Evolutionary conservation across 2,113 vertebrate species (phyloP), one percentile per base, ranked within the genome.

Genomic region (Nothoprocta perdicaria): DNA sequence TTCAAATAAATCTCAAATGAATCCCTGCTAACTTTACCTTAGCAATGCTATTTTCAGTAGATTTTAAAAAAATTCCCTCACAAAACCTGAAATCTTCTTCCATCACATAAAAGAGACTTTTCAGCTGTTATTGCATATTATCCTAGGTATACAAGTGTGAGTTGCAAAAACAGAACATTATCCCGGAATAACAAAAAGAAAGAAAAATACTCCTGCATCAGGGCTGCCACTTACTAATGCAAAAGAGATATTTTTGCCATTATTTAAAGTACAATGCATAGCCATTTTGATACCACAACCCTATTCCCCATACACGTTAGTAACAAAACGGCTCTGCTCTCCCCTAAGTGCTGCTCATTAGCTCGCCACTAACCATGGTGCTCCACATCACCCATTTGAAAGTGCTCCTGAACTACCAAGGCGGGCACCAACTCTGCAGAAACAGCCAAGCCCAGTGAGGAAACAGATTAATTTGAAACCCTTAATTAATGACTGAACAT

Each of bases 401-500:
- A 95, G 71, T 26, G 2, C 71, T 93, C 52, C 16, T 60, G 43
- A 93, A 71, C 76, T 12, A 66, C 55, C 45, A 75, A 66, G 53
- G 79, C 84, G 91, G 82, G 93, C 79, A 95, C 92, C 48, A 88
- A 72, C 66, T 84, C 73, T 93, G 90, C 76, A 96, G 90, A 93
- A 95, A 3, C 69, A 92, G 93, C 96, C 90, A 96, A 94, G 93
- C 93, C 92, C 95, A 96, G 95, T 92, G 95, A 96, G 95, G 93
- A 97, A 95, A 87, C 88, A 89, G 93, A 94, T 95, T 96, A 92
- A 94, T 94, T 95, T 95, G 88, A 94, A 96, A 96, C 79, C 53
- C 80, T 87, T 93, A 94, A 95, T 94, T 95, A 96, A 96, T 96
- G 95, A 96, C 91, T 93, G 93, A 95, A 95, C 73, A 50, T 94